Conservation (phyloP, 2,888 invertebrate genomes). For the Marronus borbonicus region DNA sequence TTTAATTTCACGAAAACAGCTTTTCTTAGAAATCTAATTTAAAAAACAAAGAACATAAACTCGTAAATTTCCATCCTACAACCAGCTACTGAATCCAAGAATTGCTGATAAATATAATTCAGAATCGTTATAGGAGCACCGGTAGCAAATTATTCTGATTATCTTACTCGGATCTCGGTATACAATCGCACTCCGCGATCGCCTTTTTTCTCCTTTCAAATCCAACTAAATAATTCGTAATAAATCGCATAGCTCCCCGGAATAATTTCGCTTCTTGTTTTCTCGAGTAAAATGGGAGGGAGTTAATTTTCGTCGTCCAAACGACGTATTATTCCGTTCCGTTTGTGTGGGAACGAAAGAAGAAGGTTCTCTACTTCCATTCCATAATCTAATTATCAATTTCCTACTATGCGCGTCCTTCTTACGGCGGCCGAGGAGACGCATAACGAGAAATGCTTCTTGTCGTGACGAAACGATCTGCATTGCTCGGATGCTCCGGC, state of each 20-base stretch:
- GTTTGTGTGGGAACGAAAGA: conserved; percentile 29
- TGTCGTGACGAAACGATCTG: conserved; percentile 22
- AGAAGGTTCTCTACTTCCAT: background rate
- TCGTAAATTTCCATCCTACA: too few relatives aligned
- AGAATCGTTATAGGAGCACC: too few relatives aligned
- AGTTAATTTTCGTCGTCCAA: conserved; percentile 27
- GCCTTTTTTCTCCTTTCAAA: background rate
- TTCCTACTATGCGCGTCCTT: conserved; percentile 18
- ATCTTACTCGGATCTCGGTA: conserved; percentile 20
- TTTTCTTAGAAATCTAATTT: too few relatives aligned
- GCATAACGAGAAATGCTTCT: conserved; percentile 40
- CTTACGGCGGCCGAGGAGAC: background rate
- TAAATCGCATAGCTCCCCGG: conserved; percentile 1
- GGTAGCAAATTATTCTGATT: background rate
- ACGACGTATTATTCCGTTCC: conserved; percentile 21
- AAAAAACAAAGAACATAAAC: too few relatives aligned
- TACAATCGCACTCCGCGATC: background rate
- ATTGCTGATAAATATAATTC: too few relatives aligned
- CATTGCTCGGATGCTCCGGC: conserved; percentile 33
- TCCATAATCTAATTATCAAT: conserved; percentile 38
- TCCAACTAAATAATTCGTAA: conserved; percentile 25
- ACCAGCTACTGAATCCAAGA: too few relatives aligned
- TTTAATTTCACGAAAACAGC: too few relatives aligned
- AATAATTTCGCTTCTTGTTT: background rate
- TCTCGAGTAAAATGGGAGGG: background rate